Percentiles rank a stretch among this genome's conserved stretches.
These are phyloP conservation scores for Cygnus atratus DNA, from an alignment of 2,113 vertebrate genomes.

Conservation along the genomic window DNA sequence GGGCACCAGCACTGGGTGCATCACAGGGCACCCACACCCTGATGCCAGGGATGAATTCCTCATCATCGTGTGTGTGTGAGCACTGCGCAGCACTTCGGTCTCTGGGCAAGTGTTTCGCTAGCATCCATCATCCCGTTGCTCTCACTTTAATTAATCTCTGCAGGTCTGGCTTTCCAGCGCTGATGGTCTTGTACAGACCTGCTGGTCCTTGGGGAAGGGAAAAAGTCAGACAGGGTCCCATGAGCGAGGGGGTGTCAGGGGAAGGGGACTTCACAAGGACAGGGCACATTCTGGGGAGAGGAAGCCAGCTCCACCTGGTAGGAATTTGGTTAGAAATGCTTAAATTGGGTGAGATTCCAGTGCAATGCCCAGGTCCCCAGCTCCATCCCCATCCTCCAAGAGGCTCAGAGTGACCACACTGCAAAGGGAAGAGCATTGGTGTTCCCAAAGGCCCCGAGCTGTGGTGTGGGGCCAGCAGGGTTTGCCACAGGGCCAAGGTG, in stretches of 20 bases:
- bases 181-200: not conserved
- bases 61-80: not conserved
- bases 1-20: not conserved
- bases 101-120: not conserved
- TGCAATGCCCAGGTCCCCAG: not conserved
- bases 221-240: not conserved
- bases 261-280: not conserved
- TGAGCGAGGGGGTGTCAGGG: rapidly evolving
- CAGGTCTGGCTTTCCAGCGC: not conserved
- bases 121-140: conserved; percentile 26
- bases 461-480: not conserved
- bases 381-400: not conserved
- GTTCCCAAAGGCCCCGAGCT: not conserved
- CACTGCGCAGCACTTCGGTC: not conserved
- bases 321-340: not conserved
- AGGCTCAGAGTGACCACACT: not conserved
- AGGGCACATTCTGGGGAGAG: not conserved
- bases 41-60: not conserved
- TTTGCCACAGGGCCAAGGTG: rapidly evolving
- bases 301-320: not conserved
- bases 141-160: conserved; percentile 39
- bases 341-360: not conserved
- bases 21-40: not conserved
- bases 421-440: not conserved
- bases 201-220: not conserved